Conservation (phyloP, 2,888 invertebrate species). For the Boloria selene region DNA sequence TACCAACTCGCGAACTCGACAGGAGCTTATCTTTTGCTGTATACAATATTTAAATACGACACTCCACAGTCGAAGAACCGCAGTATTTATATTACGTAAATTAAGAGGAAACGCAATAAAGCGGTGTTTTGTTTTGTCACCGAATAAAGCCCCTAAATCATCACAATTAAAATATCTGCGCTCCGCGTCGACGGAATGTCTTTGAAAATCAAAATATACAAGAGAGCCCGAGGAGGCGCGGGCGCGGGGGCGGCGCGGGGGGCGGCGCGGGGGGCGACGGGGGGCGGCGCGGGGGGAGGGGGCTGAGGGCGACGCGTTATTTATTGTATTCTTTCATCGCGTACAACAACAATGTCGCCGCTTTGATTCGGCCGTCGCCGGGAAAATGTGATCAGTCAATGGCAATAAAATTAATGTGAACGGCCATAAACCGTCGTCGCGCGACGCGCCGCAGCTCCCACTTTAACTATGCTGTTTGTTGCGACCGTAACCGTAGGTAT, state of each 20-base stretch:
- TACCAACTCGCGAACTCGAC: not conserved
- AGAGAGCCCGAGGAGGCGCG: conserved; percentile 23
- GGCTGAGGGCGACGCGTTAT: conserved; percentile 42
- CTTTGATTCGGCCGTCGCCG: conserved; percentile 37
- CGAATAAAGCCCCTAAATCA: conserved; percentile 61
- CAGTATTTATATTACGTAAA: conserved; percentile 45
- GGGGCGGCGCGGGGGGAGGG: conserved; percentile 1
- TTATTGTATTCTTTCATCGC: conserved; percentile 51
- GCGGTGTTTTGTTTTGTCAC: conserved; percentile 49
- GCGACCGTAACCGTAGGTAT: not conserved
- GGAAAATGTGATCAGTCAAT: conserved; percentile 42
- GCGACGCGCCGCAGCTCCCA: not conserved
- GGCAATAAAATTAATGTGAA: conserved; percentile 31
- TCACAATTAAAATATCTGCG: conserved; percentile 69
- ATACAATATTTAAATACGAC: not conserved
- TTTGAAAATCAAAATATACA: conserved; percentile 61
- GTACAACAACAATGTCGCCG: conserved; percentile 21
- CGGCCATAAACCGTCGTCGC: conserved; percentile 11
- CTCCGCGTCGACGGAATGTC: conserved; percentile 57
- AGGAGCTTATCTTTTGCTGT: not conserved
- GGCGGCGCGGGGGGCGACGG: not conserved
- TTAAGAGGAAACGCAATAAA: conserved; percentile 12
- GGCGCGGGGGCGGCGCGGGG: conserved; percentile 13
- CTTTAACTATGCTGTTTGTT: conserved; percentile 5
- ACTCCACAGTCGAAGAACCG: not conserved